phyloP scores from a whole-genome alignment of 2,888 invertebrate genomes.

The Cylloceria caligata region DNA sequence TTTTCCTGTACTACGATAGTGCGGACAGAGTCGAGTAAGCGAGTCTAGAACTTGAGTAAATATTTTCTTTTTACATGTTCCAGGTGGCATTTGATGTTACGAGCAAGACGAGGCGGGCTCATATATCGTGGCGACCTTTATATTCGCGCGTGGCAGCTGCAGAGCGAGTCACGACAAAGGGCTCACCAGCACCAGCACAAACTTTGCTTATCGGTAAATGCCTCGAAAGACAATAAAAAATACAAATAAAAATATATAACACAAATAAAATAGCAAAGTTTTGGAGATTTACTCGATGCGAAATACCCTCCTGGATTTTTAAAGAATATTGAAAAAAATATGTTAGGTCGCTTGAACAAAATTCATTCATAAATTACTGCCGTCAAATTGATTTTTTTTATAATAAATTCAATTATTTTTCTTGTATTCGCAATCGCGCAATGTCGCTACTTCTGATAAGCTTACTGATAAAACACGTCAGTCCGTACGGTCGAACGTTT shows the following conservation, averaged over 20 bases:
- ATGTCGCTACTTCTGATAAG: too few species aligned
- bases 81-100: conserved; percentile 86
- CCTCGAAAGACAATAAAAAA: conserved; percentile 72
- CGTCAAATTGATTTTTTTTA: neutral
- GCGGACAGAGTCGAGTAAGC: conserved; percentile 13
- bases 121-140: conserved; percentile 85
- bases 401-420: neutral
- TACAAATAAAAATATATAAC: neutral
- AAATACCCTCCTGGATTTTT: neutral
- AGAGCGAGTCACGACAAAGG: conserved; percentile 84
- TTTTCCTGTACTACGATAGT: neutral
- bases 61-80: conserved; percentile 70
- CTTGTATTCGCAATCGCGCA: too few species aligned
- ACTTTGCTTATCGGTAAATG: conserved; percentile 81
- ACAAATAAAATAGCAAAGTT: neutral
- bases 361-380: neutral
- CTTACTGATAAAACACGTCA: too few species aligned
- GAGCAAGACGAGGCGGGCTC: conserved; percentile 84
- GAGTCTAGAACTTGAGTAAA: conserved; percentile 40
- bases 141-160: conserved; percentile 86
- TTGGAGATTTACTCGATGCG: conserved; percentile 12
- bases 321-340: neutral
- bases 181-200: conserved; percentile 80
- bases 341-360: neutral
- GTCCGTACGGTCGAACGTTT: too few species aligned